Evolutionary conservation across 2,797 vertebrate species (phyloP), one percentile per base, ranked within the genome.

Genomic region (Rhinatrema bivittatum): DNA sequence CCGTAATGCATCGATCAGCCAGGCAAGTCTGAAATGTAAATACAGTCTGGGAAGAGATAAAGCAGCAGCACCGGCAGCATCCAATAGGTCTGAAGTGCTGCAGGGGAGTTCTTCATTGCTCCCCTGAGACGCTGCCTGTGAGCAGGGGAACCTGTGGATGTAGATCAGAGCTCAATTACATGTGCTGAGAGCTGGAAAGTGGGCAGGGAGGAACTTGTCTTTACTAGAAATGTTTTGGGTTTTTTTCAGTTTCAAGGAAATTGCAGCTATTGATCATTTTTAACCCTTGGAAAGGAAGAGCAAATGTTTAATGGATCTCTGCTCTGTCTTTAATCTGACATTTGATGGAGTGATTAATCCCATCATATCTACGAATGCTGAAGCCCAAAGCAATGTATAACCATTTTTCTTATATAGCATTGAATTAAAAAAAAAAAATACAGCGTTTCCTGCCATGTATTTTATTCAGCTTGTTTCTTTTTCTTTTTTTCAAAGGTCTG

Each of bases 191-290:
- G 16, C 11, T 23, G 19, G 27, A 13, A 7, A 4, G 29, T 7
- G 12, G 10, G 11, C n/a, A 48, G 39, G 72, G 69, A 68, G 56
- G 65, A 68, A 70, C 73, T 65, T 68, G 60, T 69, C 68, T 72
- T n/a, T 74, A 32, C 19, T 39, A 32, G 70, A 72, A 70, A 82
- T 69, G 63, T 60, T 78, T 83, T 80, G n/a, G n/a, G n/a, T n/a
- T n/a, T n/a, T n/a, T n/a, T n/a, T n/a, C 75, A 68, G 50, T 65
- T 63, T 36, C 39, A 30, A 25, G 11, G 31, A 19, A 46, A 62
- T 58, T 48, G 66, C 62, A 68, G 68, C 70, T 71, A 37, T 7
- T 36, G 35, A 5, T 29, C 29, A 7, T 36, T 57, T 44, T n/a
- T n/a, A n/a, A n/a, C n/a, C n/a, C n/a, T n/a, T n/a, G n/a, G n/a